These are phyloP conservation scores for Fundulus diaphanus DNA, from an alignment of 2,797 vertebrate genomes.

Conservation along the genomic window DNA sequence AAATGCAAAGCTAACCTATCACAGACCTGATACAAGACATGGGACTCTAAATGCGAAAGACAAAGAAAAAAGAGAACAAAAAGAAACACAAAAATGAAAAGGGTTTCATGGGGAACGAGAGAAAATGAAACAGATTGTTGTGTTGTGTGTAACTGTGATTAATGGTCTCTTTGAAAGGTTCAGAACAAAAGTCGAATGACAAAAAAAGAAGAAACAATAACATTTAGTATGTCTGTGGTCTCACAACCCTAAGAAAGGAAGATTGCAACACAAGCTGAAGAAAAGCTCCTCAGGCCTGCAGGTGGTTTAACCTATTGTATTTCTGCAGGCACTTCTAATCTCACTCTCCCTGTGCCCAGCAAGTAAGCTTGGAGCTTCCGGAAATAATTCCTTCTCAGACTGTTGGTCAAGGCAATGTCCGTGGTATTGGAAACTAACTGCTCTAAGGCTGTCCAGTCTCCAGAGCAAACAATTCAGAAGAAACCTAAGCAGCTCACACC, in stretches of 20 bases:
- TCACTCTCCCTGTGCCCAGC: conserved; percentile 48
- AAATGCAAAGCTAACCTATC: conserved; percentile 35
- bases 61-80: conserved; percentile 24
- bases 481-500: conserved; percentile 46
- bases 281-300: conserved; percentile 59
- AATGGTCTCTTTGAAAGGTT: conserved; percentile 70
- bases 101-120: conserved; percentile 26
- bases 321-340: conserved; percentile 69
- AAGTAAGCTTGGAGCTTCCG: conserved; percentile 62
- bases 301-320: conserved; percentile 75
- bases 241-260: conserved; percentile 60
- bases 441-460: conserved; percentile 62
- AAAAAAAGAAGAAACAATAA: conserved; percentile 62
- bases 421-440: conserved; percentile 74
- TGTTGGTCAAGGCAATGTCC: conserved; percentile 73
- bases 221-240: conserved; percentile 63
- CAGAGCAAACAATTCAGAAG: conserved; percentile 54
- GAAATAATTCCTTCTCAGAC: conserved; percentile 76
- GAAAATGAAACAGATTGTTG: conserved; percentile 32
- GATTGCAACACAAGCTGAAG: conserved; percentile 55
- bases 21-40: neutral
- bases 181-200: conserved; percentile 43
- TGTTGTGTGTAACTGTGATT: conserved; percentile 62
- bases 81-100: conserved; percentile 32
- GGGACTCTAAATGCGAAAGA: conserved; percentile 12